phyloP scores from a whole-genome alignment of 2,797 vertebrate genomes.

The Myoxocephalus aenaeus region DNA sequence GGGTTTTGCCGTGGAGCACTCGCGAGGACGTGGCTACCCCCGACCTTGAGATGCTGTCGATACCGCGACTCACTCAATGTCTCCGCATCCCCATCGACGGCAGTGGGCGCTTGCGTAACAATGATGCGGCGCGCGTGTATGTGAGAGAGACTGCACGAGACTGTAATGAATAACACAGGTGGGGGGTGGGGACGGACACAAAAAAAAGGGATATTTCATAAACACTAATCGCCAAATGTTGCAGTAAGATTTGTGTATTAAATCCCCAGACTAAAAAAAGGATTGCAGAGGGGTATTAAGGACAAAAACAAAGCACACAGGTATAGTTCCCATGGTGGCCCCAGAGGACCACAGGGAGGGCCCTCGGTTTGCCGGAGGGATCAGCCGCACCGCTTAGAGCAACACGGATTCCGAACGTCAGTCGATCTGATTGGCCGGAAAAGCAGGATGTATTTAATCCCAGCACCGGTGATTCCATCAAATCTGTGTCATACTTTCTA shows the following conservation, averaged over 20 bases:
- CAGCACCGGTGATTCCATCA: conserved; percentile 59
- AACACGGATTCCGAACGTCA: conserved; percentile 64
- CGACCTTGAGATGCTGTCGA: conserved; percentile 69
- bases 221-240: conserved; percentile 52
- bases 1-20: conserved; percentile 29
- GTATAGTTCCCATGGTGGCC: conserved; percentile 37
- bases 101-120: background rate
- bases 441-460: conserved; percentile 74
- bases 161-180: conserved; percentile 13
- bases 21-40: conserved; percentile 25
- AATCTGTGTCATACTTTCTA: conserved; percentile 65
- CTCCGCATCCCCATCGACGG: background rate
- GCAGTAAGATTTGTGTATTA: conserved; percentile 43
- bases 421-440: conserved; percentile 71
- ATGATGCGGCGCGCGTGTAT: background rate
- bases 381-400: conserved; percentile 54
- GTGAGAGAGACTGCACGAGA: background rate
- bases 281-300: conserved; percentile 32
- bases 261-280: conserved; percentile 40
- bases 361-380: conserved; percentile 38
- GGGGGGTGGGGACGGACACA: too few relatives aligned
- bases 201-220: conserved; percentile 18
- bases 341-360: conserved; percentile 22
- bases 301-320: conserved; percentile 38
- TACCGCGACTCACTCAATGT: conserved; percentile 42